Evolutionary conservation across 1,140 invertebrate species (phyloP), one percentile per base, ranked within the genome.

Genomic region (Cherax destructor): DNA sequence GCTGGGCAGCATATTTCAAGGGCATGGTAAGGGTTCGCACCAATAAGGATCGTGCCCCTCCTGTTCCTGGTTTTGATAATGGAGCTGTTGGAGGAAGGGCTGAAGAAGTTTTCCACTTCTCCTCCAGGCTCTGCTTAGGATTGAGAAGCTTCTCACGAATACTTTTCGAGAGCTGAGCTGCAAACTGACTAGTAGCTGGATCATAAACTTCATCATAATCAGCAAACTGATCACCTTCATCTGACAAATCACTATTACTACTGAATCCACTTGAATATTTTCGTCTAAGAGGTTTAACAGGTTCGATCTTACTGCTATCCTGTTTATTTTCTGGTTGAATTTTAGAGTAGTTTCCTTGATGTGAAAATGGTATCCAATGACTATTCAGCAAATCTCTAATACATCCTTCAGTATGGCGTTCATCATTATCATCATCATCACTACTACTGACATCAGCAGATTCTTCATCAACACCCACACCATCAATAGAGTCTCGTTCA

Each of bases 201-300:
- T 89, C 89, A 83, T 92, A 91, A 47, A 88, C 91, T 47, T 92
- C 89, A 87, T 88, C 92, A 52, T 91, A 89, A 65, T 90, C 91
- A 24, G 92, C 88, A 87, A 91, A 84, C 49, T 91, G 83, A 50
- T 92, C 86, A 52, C 72, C 91, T 24, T 91, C 92, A 52, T 90
- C 91, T 11, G 92, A 92, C 10, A 91, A 79, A 61, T 91, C 87
- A 85, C 89, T 92, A 59, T 92, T 91, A 59, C 92, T 92, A 50
- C 92, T 92, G 78, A 92, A 92, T 21, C 92, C 92, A 91, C 92
- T 92, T 1, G 92, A 92, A 83, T 92, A 92, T 84, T 92, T 92
- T 30, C 91, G 50, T 41, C 79, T 85, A 87, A 83, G 89, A n/a
- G 79, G 85, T 65, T 91, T 92, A 13, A 11, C 30, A 7, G 59